A percentile compares a stretch with the other conserved stretches of the same genome.
Conservation (phyloP, 2,113 vertebrate species). For the Chaetorhynchus papuensis region DNA sequence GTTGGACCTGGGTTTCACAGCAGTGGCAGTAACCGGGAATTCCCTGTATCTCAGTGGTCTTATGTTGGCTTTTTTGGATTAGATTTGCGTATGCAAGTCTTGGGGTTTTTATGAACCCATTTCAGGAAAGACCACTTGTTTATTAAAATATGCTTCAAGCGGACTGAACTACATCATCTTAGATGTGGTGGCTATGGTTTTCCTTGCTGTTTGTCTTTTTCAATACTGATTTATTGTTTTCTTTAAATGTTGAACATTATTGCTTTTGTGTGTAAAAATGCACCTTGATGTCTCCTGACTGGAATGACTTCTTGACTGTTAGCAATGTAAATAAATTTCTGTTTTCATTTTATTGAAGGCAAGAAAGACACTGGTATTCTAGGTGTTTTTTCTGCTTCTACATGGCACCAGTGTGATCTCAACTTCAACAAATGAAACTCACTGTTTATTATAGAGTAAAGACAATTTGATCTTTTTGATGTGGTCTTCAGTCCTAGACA, state of each 20-base stretch:
- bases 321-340: neutral
- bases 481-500: neutral
- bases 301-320: neutral
- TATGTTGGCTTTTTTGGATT: neutral
- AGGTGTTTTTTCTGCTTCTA: neutral
- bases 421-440: neutral
- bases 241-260: neutral
- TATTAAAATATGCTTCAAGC: neutral
- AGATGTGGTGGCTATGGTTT: neutral
- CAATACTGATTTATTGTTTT: neutral
- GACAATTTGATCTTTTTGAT: conserved; percentile 12
- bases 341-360: neutral
- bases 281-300: neutral
- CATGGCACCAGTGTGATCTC: neutral
- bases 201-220: neutral
- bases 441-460: neutral
- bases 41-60: neutral
- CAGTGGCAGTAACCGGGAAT: neutral
- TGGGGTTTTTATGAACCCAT: neutral
- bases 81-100: neutral
- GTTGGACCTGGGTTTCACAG: neutral
- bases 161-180: neutral
- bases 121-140: neutral
- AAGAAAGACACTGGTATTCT: neutral
- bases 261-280: neutral